A percentile compares a stretch with the other conserved stretches of the same genome.
These are phyloP conservation scores for Pangasius larnaudii DNA, from an alignment of 2,797 vertebrate genomes.

Conservation along the genomic window DNA sequence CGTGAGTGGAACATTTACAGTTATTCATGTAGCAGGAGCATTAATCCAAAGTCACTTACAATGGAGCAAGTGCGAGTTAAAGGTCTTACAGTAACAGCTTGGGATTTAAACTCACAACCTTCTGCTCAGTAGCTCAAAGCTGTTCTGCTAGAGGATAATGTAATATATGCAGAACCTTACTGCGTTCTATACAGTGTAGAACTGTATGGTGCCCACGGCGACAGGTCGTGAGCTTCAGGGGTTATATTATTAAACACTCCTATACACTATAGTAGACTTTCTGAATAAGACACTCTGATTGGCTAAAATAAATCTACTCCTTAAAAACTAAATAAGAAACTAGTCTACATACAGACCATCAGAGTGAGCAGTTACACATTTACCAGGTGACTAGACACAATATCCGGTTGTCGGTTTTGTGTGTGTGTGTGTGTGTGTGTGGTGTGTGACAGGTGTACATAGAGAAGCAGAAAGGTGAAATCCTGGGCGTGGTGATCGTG, in stretches of 20 bases:
- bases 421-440: conserved; percentile 25
- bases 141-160: neutral
- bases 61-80: neutral
- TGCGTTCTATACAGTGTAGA: neutral
- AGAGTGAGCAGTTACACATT: neutral
- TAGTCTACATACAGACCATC: neutral
- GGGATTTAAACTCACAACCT: neutral
- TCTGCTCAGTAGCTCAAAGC: neutral
- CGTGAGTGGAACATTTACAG: conserved; percentile 73
- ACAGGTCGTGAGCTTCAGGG: neutral
- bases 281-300: neutral
- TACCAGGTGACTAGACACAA: neutral
- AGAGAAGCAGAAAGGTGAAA: conserved; percentile 97
- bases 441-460: conserved; percentile 85
- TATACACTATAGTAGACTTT: neutral
- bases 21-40: neutral
- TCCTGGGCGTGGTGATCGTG: conserved; percentile 93
- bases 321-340: neutral
- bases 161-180: neutral
- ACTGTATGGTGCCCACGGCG: accelerated
- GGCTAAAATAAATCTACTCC: neutral
- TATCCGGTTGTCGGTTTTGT: neutral
- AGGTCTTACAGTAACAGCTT: neutral
- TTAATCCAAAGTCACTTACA: neutral
- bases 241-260: neutral